Evolutionary conservation across 2,888 invertebrate genomes (phyloP), one percentile per base, ranked within the genome.

Genomic region (Sarcophaga rosellei): DNA sequence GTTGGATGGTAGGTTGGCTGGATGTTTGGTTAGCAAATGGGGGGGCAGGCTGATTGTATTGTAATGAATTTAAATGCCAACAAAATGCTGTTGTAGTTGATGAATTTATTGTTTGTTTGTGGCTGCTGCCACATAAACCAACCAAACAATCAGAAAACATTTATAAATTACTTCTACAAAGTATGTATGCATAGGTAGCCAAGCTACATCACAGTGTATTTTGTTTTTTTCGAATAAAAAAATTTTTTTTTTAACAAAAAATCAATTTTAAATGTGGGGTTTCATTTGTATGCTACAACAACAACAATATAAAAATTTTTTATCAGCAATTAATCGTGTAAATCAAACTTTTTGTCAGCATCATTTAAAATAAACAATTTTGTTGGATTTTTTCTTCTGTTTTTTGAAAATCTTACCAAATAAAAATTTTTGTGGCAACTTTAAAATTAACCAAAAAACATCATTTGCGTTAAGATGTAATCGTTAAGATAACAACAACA

Each of bases 311-410:
- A 17, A 3, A 89, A 88, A 89, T 89, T 89, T 91, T 90, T 91
- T 92, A 91, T 92, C 92, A 90, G 89, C 91, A 91, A 92, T 92
- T 91, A 92, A 92, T 92, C 91, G 91, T 90, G 91, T 91, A 91
- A 91, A 92, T 91, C 91, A 90, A 92, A 91, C 90, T 91, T 90
- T 90, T 92, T 92, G 92, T 92, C 91, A 92, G 91, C 92, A 89
- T 91, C 91, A 90, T 89, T 92, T 91, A 90, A 90, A 88, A 73
- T 73, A 61, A 15, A 10, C 47, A 65, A 66, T 61, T 63, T 62
- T 80, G 35, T 68, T 66, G 4, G 12, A 53, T 15, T 15, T 53
- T 53, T 53, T 53, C 4, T 15, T 53, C 10, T 53, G 61, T 84
- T 61, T 20, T n/a, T 74, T 82, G 72, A 77, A 74, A 53, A 80